phyloP scores from a whole-genome alignment of 2,113 vertebrate genomes.

The Corythornis madagascariensis region DNA sequence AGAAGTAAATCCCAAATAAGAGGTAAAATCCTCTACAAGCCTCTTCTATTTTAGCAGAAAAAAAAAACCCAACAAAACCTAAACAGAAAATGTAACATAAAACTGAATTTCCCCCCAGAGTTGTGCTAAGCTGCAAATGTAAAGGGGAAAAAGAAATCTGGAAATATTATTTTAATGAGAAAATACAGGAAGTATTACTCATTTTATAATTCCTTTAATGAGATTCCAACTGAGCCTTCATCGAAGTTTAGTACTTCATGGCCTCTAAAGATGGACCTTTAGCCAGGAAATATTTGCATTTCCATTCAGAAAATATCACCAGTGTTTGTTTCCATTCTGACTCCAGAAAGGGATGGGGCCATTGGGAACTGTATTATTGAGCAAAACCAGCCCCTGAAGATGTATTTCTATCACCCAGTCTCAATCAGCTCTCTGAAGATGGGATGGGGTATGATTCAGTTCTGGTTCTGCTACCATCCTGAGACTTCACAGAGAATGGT shows the following conservation, averaged over 20 bases:
- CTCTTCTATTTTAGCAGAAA: constrained; percentile 1
- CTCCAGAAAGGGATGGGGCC: neutral
- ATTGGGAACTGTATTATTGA: neutral
- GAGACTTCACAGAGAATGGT: neutral
- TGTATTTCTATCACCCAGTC: neutral
- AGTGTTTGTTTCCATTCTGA: neutral
- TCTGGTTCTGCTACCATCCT: neutral
- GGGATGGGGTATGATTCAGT: neutral
- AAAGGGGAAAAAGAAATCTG: constrained; percentile 22
- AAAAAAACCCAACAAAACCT: neutral
- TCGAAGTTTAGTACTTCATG: neutral
- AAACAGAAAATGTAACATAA: constrained; percentile 16
- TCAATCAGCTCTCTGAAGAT: neutral
- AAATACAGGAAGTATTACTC: constrained; percentile 27
- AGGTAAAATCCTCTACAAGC: neutral
- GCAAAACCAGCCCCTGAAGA: neutral
- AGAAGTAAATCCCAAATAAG: neutral
- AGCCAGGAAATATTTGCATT: neutral
- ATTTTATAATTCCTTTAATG: constrained; percentile 38
- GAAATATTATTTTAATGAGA: constrained; percentile 46
- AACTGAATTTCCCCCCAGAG: constrained; percentile 10
- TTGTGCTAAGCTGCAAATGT: neutral
- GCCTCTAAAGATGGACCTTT: neutral
- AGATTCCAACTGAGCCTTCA: neutral
- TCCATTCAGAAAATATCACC: neutral